These are phyloP conservation scores for Cephus pygmeus DNA, from an alignment of 2,888 invertebrate genomes.

Conservation along the genomic window DNA sequence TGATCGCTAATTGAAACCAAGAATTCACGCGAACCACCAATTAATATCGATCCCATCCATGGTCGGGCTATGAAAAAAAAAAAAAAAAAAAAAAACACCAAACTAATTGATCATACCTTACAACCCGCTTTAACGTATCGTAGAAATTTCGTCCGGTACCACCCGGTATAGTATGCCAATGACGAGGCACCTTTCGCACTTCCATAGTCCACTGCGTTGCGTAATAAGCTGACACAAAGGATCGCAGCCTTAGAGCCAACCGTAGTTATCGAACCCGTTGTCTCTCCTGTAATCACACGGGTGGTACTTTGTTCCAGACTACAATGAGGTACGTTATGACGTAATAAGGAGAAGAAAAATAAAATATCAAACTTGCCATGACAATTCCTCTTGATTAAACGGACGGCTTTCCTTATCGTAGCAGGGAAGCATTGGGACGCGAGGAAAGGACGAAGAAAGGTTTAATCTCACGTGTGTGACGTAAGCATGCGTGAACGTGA, in stretches of 20 bases:
- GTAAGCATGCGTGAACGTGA: neutral
- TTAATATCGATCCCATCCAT: neutral
- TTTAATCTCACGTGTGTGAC: neutral
- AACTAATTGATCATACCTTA: neutral
- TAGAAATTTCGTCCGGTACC: neutral
- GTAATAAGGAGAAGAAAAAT: neutral
- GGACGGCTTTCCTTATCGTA: neutral
- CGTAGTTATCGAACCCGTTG: neutral
- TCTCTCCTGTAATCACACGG: neutral
- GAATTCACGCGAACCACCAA: neutral
- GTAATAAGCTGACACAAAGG: neutral
- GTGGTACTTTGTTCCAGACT: neutral
- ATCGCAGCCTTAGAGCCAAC: neutral
- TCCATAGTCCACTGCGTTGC: neutral
- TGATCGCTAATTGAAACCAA: neutral
- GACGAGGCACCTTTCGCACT: neutral
- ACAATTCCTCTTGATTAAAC: neutral
- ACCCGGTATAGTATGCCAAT: neutral
- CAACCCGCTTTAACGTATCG: neutral
- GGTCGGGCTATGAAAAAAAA: neutral
- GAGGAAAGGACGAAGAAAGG: neutral
- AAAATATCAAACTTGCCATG: neutral
- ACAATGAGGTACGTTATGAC: neutral
- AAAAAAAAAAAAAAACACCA: neutral
- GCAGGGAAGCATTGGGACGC: neutral